Base-by-base conservation (phyloP, 2,888 invertebrate species). In the Unio pictorum region DNA sequence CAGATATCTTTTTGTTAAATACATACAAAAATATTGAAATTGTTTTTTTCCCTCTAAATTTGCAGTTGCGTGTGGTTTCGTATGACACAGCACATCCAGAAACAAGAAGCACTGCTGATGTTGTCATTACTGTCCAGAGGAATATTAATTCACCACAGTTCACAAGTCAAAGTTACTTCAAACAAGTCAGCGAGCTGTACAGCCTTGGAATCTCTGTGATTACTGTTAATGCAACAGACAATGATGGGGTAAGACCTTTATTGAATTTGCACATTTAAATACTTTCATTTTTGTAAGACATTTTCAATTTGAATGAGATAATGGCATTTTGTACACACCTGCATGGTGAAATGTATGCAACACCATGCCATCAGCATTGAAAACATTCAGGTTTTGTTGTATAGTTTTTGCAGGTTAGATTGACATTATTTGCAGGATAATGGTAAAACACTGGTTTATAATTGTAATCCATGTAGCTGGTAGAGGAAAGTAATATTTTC, bases 71-170 rank as follows among this genome's bases (percentile, higher is more conserved):
- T 57, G 70, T 82, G 11, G 69, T 68, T 18, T 82, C 81, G 0
- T 81, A 80, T 73, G 83, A 83, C 64, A 68, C 65, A 58, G 34
- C 67, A 4, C 73, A 74, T n/a, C 83, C 84, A 23, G 68, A 75
- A 0, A 73, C 69, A 7, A 75, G 64, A 63, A 79, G 79, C 45
- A 81, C 76, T 23, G 75, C 83, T 5, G 74, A 76, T n/a, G 82
- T 87, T 3, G 67, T 71, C 3, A 81, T 89, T 8, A 82, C 67
- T 55, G 84, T 86, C 0, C 30, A n/a, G 20, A 75, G 85, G 57
- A 86, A 86, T 68, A 28, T 77, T 45, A 79, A 84, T 55, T 1
- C 61, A 18, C 86, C 85, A 30, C 23, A 59, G 4, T 82, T 82
- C 58, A 66, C 56, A 57, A 34, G 66, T 0, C 60, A 66, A 4